Conservation (phyloP, 2,888 invertebrate species). For the Cosmopolites sordidus region DNA sequence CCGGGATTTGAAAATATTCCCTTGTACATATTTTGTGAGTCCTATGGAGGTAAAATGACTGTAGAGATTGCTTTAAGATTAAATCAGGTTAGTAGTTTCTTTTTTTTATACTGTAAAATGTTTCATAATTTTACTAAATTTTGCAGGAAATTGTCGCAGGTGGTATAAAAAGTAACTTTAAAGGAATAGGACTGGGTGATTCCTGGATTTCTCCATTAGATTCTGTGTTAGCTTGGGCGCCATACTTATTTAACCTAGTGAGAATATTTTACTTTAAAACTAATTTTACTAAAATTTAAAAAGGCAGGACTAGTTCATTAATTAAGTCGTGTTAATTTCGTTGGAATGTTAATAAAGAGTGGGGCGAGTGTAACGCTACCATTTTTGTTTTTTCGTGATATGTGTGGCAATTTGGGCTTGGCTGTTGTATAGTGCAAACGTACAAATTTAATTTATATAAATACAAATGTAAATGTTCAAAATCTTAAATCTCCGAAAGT, state of each 20-base stretch:
- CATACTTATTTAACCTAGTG: slow-evolving; percentile 37
- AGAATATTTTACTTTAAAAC: slow-evolving; percentile 2
- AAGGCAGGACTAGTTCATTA: too few relatives aligned
- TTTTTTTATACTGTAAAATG: not conserved
- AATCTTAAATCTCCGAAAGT: too few relatives aligned
- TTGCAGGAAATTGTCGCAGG: slow-evolving; percentile 31
- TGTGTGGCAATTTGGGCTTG: too few relatives aligned
- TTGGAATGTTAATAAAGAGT: too few relatives aligned
- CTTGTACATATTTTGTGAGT: slow-evolving; percentile 82
- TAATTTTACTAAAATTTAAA: too few relatives aligned
- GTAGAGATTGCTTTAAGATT: slow-evolving; percentile 70
- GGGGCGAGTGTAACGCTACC: too few relatives aligned
- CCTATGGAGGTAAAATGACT: slow-evolving; percentile 92
- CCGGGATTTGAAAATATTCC: slow-evolving; percentile 70
- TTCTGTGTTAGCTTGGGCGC: slow-evolving; percentile 79
- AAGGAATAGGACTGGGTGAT: slow-evolving; percentile 80
- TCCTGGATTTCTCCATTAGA: slow-evolving; percentile 88
- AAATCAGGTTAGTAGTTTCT: slow-evolving; percentile 48
- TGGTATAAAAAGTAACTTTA: slow-evolving; percentile 56
- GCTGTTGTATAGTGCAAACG: too few relatives aligned
- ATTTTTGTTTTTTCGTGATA: too few relatives aligned
- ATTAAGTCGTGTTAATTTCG: too few relatives aligned
- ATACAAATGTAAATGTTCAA: too few relatives aligned
- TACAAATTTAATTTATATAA: too few relatives aligned
- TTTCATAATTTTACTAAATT: too few relatives aligned